Conservation (phyloP, 2,888 invertebrate genomes). For the Mantis religiosa region DNA sequence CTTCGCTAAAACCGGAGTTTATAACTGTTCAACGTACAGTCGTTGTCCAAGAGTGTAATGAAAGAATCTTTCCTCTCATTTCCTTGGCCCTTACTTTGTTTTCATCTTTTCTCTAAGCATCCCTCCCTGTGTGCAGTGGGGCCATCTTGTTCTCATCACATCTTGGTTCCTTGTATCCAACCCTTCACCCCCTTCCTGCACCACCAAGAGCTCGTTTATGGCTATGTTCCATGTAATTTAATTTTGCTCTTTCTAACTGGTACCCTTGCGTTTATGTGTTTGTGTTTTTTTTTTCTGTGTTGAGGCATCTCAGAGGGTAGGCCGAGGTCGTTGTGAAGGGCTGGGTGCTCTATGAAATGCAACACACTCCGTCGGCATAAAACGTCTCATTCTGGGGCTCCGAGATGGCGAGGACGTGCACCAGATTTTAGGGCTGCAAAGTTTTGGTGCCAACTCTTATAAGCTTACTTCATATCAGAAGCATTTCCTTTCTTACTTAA, state of each 20-base stretch:
- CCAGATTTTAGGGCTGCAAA: background rate
- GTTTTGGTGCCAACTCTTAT: background rate
- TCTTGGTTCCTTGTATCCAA: constrained; percentile 5
- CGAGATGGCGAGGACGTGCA: background rate
- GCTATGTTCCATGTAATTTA: constrained; percentile 12
- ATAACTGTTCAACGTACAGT: background rate
- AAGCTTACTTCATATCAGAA: background rate
- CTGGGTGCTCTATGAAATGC: background rate
- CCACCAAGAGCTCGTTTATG: background rate
- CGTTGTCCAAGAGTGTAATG: background rate
- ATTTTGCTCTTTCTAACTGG: constrained; percentile 14
- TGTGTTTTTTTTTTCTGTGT: background rate
- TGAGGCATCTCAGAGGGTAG: background rate
- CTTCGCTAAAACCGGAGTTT: background rate
- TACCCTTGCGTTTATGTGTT: background rate
- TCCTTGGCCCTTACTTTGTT: background rate
- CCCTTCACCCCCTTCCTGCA: background rate
- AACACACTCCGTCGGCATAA: background rate
- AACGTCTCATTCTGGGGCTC: background rate
- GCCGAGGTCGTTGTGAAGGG: background rate
- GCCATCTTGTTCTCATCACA: background rate
- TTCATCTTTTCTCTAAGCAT: background rate
- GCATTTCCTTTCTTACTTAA: background rate
- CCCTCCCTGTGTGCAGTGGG: background rate
- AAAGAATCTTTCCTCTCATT: background rate